Evolutionary conservation across 2,797 vertebrate genomes (phyloP).

Genomic region (Neosilurus mollespiculum): DNA sequence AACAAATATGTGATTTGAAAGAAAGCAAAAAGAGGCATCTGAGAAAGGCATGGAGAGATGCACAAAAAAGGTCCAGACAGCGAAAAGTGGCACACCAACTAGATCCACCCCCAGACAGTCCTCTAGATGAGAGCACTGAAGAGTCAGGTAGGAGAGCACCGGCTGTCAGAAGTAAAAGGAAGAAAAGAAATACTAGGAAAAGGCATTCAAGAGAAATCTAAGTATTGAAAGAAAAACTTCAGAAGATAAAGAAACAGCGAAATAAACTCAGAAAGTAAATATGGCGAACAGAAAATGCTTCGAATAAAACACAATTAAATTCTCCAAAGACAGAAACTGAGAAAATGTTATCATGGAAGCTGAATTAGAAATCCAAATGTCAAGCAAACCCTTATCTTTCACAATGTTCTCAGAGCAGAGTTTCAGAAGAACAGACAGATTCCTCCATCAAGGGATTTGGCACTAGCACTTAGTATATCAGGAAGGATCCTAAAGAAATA

Average conservation of each 20-base stretch:
- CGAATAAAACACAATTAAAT: too few species aligned
- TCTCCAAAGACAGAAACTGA: too few species aligned
- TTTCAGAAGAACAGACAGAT: too few species aligned
- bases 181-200: not conserved
- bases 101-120: not conserved
- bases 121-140: not conserved
- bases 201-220: not conserved
- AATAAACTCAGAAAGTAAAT: too few species aligned
- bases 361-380: too few species aligned
- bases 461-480: too few species aligned
- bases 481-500: too few species aligned
- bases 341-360: too few species aligned
- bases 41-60: not conserved
- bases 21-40: not conserved
- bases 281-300: too few species aligned
- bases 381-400: too few species aligned
- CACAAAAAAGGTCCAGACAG: not conserved
- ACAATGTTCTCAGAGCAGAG: too few species aligned
- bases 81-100: not conserved
- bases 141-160: not conserved
- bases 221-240: not conserved
- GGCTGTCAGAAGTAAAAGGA: not conserved
- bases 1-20: conserved; percentile 27
- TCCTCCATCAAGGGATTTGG: too few species aligned
- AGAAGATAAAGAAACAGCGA: not conserved